A percentile compares a stretch with the other conserved stretches of the same genome.
These are phyloP conservation scores for Galeopsomyia nigrocyanea DNA, from an alignment of 2,888 invertebrate species.

Conservation along the genomic window DNA sequence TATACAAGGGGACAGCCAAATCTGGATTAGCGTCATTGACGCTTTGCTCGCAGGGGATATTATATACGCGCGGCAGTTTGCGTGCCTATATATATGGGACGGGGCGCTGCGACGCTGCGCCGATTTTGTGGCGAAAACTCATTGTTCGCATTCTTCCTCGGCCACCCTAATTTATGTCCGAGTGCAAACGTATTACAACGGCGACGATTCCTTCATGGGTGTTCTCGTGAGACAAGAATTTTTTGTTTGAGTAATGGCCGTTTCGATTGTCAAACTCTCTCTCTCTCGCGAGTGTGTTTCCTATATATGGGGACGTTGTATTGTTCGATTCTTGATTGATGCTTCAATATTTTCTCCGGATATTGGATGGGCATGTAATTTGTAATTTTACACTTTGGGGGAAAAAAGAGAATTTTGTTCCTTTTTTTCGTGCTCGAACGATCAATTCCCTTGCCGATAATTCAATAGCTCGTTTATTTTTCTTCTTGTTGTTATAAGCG, in stretches of 20 bases:
- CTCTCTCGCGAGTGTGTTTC: no score
- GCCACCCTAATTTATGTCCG: conserved; percentile 39
- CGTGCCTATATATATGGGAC: not conserved
- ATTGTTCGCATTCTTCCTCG: not conserved
- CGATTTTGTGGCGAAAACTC: conserved; percentile 28
- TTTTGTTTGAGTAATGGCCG: conserved; percentile 19
- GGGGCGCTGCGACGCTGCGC: conserved; percentile 6
- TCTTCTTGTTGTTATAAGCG: no score
- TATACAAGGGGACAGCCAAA: conserved; percentile 7
- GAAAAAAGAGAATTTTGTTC: no score
- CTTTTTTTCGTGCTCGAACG: no score
- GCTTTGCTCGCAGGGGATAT: conserved; percentile 1
- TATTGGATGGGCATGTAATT: no score
- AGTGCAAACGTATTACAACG: conserved; percentile 33
- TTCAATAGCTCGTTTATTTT: no score
- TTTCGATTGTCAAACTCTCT: not conserved
- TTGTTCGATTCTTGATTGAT: no score
- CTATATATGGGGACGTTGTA: no score
- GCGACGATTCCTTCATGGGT: conserved; percentile 4
- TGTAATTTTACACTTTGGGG: no score
- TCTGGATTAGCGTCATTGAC: conserved; percentile 41
- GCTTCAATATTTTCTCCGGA: no score
- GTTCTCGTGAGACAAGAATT: conserved; percentile 19
- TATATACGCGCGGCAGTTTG: not conserved
- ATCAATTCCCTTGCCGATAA: no score